phyloP scores from a whole-genome alignment of 1,140 invertebrate species.

The Nasonia giraulti region DNA sequence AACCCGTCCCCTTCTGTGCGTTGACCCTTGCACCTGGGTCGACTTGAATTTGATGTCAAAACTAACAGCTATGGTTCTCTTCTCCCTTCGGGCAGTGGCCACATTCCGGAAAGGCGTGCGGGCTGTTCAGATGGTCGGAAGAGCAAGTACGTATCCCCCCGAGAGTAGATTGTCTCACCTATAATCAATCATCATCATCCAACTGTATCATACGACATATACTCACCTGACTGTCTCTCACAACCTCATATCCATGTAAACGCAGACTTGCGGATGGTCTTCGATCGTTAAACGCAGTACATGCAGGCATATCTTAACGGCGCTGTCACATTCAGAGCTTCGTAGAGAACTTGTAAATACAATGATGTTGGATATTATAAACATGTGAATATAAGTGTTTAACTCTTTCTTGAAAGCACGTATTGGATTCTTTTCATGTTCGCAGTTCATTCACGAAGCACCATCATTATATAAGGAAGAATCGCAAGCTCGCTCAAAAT shows the following conservation, averaged over 20 bases:
- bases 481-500: too few species aligned
- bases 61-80: conserved; percentile 74
- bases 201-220: conserved; percentile 23
- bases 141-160: conserved; percentile 93
- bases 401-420: too few species aligned
- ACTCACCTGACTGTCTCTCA: conserved; percentile 7
- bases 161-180: conserved; percentile 70
- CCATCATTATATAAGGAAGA: too few species aligned
- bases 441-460: too few species aligned
- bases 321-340: neutral
- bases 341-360: neutral
- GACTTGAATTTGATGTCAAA: conserved; percentile 70
- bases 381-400: neutral
- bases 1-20: neutral
- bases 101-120: conserved; percentile 99
- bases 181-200: conserved; percentile 48
- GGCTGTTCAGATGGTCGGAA: conserved; percentile 97
- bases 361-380: neutral
- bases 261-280: conserved; percentile 8
- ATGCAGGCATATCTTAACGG: neutral
- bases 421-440: too few species aligned
- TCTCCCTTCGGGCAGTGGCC: conserved; percentile 86
- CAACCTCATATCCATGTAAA: neutral
- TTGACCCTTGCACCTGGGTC: conserved; percentile 67
- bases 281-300: conserved; percentile 26